A percentile compares a stretch with the other conserved stretches of the same genome.
These are phyloP conservation scores for Nasonia longicornis DNA, from an alignment of 1,140 invertebrate species.

Conservation along the genomic window DNA sequence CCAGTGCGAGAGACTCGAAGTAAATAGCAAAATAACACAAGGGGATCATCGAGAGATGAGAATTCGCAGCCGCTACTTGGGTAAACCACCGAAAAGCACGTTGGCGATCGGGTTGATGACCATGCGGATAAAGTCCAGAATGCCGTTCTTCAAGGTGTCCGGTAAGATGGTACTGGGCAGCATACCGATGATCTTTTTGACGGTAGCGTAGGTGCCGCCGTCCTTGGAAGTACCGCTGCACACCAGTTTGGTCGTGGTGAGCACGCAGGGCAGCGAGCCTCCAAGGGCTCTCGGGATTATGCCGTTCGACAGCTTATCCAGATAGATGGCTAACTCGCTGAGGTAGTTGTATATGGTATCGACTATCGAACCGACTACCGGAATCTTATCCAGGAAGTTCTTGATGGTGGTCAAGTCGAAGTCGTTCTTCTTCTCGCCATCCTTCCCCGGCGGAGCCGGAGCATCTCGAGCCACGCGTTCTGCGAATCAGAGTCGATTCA, in stretches of 20 bases:
- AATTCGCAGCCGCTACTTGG: background rate
- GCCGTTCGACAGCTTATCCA: conserved; percentile 41
- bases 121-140: conserved; percentile 9
- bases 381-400: background rate
- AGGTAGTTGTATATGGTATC: background rate
- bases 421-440: background rate
- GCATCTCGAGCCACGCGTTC: too few species aligned
- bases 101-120: conserved; percentile 37
- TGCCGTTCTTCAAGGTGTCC: conserved; percentile 17
- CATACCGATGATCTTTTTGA: background rate
- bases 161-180: conserved; percentile 46
- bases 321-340: background rate
- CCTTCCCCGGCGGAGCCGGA: background rate
- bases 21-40: background rate
- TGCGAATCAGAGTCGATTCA: too few species aligned
- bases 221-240: conserved; percentile 42
- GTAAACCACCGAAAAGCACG: conserved; percentile 38
- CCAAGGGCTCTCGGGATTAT: conserved; percentile 41
- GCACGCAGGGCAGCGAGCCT: conserved; percentile 47
- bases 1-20: too few species aligned
- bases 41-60: too few species aligned
- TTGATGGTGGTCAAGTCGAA: background rate
- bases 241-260: background rate
- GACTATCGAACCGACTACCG: conserved; percentile 17
- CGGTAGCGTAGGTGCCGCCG: conserved; percentile 28